Evolutionary conservation across 2,888 invertebrate genomes (phyloP).

Genomic region (Thymelicus lineola): DNA sequence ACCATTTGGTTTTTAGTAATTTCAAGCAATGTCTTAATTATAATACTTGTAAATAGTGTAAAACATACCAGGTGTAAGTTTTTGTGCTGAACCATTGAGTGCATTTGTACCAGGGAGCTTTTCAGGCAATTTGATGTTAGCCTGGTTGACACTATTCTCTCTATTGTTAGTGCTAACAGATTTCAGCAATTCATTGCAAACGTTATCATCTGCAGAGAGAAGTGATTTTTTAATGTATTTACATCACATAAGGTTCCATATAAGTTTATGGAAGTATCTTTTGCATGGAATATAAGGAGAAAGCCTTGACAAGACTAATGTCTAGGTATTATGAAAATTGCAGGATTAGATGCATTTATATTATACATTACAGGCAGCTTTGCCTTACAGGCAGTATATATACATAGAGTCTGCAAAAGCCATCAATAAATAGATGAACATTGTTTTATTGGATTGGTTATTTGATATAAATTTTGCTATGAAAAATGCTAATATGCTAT

Average conservation of each 20-base stretch:
- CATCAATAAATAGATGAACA: not conserved
- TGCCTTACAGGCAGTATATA: not conserved
- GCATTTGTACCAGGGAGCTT: slow-evolving; percentile 66
- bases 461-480: no score
- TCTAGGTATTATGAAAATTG: no score
- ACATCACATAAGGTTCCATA: no score
- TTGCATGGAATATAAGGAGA: no score
- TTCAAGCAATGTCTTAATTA: not conserved
- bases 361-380: no score
- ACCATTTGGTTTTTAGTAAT: no score
- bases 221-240: slow-evolving; percentile 40
- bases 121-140: slow-evolving; percentile 68
- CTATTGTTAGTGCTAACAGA: slow-evolving; percentile 67
- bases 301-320: no score
- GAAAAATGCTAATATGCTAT: no score
- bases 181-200: slow-evolving; percentile 79
- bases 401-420: not conserved
- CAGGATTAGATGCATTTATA: no score
- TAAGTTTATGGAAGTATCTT: no score
- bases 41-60: slow-evolving; percentile 6
- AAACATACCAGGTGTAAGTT: slow-evolving; percentile 76
- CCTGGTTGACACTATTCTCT: slow-evolving; percentile 62
- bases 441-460: no score
- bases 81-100: slow-evolving; percentile 76
- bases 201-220: slow-evolving; percentile 80